Evolutionary conservation across 2,797 vertebrate species (phyloP).

Genomic region (Rallus crepitans): DNA sequence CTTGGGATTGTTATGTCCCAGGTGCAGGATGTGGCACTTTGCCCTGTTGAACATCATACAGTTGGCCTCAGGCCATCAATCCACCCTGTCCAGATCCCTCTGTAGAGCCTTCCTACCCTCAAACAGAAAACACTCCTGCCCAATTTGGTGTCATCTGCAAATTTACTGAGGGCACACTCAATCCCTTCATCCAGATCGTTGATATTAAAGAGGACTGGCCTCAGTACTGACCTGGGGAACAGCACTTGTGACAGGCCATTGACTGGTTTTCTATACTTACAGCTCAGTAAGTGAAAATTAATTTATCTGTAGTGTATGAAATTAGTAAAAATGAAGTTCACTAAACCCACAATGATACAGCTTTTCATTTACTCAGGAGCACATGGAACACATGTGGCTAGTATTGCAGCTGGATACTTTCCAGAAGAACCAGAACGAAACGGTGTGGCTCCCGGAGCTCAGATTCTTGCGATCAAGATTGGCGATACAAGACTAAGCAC

Average conservation of each 20-base stretch:
- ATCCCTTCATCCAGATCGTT: background rate
- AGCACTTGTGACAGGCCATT: rapidly evolving
- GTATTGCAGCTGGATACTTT: slow-evolving; percentile 96
- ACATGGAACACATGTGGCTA: slow-evolving; percentile 97
- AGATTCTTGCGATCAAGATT: slow-evolving; percentile 96
- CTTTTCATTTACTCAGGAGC: slow-evolving; percentile 83
- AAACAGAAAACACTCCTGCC: rapidly evolving
- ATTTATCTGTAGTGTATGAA: background rate
- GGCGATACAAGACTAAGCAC: slow-evolving; percentile 98
- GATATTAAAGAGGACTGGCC: background rate
- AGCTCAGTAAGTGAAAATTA: background rate
- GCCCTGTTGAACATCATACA: background rate
- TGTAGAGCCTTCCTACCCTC: background rate
- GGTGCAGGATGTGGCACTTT: background rate
- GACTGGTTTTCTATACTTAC: background rate
- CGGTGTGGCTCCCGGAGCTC: slow-evolving; percentile 95
- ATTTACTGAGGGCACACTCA: rapidly evolving
- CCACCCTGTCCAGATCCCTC: background rate
- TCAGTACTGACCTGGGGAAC: background rate
- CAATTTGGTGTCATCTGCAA: rapidly evolving
- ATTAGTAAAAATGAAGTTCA: background rate
- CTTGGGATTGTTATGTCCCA: background rate
- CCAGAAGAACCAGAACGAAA: slow-evolving; percentile 95
- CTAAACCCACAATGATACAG: background rate
- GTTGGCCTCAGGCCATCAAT: rapidly evolving